Evolutionary conservation across 1,140 invertebrate genomes (phyloP), one percentile per base, ranked within the genome.

Genomic region (Scaptomyza hsui): DNA sequence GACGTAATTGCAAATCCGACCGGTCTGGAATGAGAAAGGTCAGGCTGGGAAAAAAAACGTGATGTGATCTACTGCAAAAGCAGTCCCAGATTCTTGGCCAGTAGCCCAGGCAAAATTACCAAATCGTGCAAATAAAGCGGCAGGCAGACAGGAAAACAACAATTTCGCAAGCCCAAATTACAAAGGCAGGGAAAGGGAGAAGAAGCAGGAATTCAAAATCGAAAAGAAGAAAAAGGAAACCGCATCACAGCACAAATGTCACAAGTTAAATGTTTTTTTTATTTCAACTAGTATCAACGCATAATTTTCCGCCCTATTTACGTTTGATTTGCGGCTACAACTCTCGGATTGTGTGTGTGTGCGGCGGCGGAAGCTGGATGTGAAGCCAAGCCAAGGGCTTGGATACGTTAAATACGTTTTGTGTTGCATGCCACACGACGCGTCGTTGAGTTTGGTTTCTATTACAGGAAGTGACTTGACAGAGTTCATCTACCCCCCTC

Each of bases 401-500:
- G 13, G 12, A 63, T 53, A 29, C 49, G 53, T 32, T 32, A 55
- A 39, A 44, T 59, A 55, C n/a, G 59, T 74, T 45, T 61, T 63
- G 65, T 29, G 44, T 49, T 77, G 81, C 81, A 81, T 88, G 77
- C 55, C 32, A 65, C 56, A 72, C 56, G 49, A 47, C 26, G 19
- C 19, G 19, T 18, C 49, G 9, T 37, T 41, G 21, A 44, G 24
- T 26, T 60, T 61, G 74, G 78, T 74, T 86, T 86, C 81, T 86
- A 88, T 86, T 78, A 77, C 81, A 86, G 82, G 82, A 86, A 86
- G 81, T 88, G 78, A 88, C 69, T 78, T 83, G 81, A 86, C 81
- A 75, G 82, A 59, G 70, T 72, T 72, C 64, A 42, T 68, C 53
- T 64, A 19, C 3, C 42, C 24, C 26, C 4, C 19, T 5, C 29